These are phyloP conservation scores for Rhabdomys dilectus DNA, from an alignment of 2,113 vertebrate species.

Conservation along the genomic window DNA sequence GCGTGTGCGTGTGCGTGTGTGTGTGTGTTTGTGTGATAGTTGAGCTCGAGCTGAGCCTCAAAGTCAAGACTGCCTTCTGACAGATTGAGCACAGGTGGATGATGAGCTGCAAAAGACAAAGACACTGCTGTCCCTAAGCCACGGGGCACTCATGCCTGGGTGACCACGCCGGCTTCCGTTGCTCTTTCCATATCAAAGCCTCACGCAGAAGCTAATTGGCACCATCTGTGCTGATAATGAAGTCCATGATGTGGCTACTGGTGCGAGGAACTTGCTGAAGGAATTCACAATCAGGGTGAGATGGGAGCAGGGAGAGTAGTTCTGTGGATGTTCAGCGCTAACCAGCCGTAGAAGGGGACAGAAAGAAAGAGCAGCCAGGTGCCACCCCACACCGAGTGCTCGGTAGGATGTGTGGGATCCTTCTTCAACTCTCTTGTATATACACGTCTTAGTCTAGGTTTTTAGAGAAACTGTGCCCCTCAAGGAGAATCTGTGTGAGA, in stretches of 20 bases:
- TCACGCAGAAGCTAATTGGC: neutral
- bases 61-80: neutral
- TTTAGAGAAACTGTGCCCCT: neutral
- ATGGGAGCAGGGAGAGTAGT: neutral
- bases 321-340: neutral
- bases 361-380: neutral
- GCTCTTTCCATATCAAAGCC: neutral
- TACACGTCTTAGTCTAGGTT: neutral
- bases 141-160: rapidly evolving
- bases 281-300: neutral
- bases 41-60: neutral
- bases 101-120: neutral
- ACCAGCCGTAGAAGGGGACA: neutral
- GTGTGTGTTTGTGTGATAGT: neutral
- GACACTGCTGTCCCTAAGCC: neutral
- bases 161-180: neutral
- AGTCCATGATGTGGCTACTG: neutral
- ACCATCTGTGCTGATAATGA: conserved; percentile 42
- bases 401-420: neutral
- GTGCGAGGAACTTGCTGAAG: neutral
- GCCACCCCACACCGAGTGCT: neutral
- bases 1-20: neutral
- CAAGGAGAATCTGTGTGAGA: neutral
- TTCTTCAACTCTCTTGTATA: neutral
- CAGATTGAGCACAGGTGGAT: neutral